Percentiles rank a stretch among this genome's conserved stretches.
Evolutionary conservation across 2,113 vertebrate genomes (phyloP).

Genomic region (Alosa alosa): DNA sequence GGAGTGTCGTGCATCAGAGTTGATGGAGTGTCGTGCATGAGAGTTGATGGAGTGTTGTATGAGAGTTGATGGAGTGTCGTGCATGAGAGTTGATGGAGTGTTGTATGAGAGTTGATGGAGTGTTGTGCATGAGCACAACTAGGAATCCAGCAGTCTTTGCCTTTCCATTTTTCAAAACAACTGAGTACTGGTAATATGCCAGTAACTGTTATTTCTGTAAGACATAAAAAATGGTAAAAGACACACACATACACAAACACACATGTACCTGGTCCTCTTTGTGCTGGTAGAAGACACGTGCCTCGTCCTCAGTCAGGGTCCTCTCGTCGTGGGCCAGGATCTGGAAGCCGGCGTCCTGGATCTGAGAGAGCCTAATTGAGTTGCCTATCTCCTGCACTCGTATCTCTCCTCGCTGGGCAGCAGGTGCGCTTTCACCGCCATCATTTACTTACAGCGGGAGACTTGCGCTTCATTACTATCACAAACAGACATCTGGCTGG

Average conservation of each 20-base stretch:
- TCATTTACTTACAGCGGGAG: background rate
- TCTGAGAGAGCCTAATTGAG: constrained; percentile 58
- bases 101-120: too few species aligned
- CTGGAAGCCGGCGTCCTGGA: constrained; percentile 83
- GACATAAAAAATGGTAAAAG: background rate
- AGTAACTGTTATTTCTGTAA: background rate
- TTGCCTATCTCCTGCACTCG: background rate
- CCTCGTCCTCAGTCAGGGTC: constrained; percentile 72
- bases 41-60: too few species aligned
- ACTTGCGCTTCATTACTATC: background rate
- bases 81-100: too few species aligned
- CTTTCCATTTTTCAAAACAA: background rate
- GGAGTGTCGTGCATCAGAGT: too few species aligned
- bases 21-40: too few species aligned
- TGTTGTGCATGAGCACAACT: too few species aligned
- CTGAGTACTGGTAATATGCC: background rate
- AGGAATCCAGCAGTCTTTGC: too few species aligned
- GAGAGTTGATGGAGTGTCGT: too few species aligned
- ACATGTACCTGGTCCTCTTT: constrained; percentile 72
- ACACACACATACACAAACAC: background rate
- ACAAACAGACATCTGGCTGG: background rate
- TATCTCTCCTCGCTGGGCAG: background rate
- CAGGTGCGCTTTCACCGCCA: background rate
- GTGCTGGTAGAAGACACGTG: constrained; percentile 76
- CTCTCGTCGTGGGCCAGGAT: constrained; percentile 77